Percentiles rank a stretch among this genome's conserved stretches.
Conservation (phyloP, 1,140 invertebrate species). For the Andricus grossulariae region DNA sequence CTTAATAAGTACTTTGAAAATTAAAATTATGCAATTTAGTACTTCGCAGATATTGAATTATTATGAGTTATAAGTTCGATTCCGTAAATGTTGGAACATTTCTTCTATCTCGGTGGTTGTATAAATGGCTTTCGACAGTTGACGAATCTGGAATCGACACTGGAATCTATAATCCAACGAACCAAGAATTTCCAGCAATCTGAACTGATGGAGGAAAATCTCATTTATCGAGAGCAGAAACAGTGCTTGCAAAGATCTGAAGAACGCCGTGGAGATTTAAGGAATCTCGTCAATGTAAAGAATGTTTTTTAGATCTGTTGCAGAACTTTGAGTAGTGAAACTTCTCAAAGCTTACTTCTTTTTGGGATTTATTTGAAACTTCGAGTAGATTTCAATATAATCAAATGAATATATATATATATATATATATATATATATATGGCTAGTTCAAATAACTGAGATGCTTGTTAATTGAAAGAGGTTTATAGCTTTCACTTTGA, state of each 20-base stretch:
- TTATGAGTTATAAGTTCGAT: too few species aligned
- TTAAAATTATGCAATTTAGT: too few species aligned
- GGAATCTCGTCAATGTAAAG: slow-evolving; percentile 35
- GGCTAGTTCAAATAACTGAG: too few species aligned
- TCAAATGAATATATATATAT: too few species aligned
- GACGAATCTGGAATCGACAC: slow-evolving; percentile 28
- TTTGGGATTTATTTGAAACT: too few species aligned
- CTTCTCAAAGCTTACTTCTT: neutral
- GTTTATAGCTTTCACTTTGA: too few species aligned
- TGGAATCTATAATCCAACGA: slow-evolving; percentile 32
- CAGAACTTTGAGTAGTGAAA: neutral
- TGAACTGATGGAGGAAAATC: slow-evolving; percentile 36
- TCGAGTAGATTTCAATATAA: too few species aligned
- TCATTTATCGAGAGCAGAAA: slow-evolving; percentile 18
- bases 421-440: too few species aligned
- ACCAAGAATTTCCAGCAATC: slow-evolving; percentile 35
- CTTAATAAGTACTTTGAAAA: too few species aligned
- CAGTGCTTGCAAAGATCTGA: slow-evolving; percentile 31
- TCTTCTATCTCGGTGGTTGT: neutral
- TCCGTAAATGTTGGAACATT: too few species aligned
- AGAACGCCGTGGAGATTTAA: slow-evolving; percentile 35
- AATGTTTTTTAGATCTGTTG: slow-evolving; percentile 23
- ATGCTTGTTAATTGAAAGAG: too few species aligned
- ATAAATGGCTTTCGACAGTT: slow-evolving; percentile 28
- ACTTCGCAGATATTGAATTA: too few species aligned